phyloP scores from a whole-genome alignment of 2,888 invertebrate genomes.

The Cactoblastis cactorum region DNA sequence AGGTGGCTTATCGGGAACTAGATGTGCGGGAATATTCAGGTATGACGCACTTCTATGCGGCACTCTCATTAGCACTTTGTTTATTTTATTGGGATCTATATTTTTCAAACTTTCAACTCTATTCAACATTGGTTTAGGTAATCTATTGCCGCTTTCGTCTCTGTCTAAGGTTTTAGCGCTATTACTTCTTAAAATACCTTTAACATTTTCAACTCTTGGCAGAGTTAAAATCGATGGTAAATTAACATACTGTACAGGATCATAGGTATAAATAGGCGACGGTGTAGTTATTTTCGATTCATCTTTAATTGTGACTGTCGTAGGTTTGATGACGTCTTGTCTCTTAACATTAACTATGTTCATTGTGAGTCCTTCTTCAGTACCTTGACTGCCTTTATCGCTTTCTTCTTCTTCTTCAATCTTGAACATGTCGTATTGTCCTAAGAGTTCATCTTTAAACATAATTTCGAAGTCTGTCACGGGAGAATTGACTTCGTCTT shows the following conservation, averaged over 20 bases:
- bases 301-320: constrained; percentile 66
- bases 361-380: constrained; percentile 68
- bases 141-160: constrained; percentile 50
- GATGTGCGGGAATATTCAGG: constrained; percentile 66
- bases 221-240: constrained; percentile 56
- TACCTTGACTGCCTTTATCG: constrained; percentile 54
- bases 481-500: constrained; percentile 71
- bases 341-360: constrained; percentile 55
- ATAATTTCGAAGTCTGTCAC: constrained; percentile 76
- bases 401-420: constrained; percentile 73
- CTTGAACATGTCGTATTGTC: constrained; percentile 66
- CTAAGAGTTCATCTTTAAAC: constrained; percentile 72
- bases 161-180: constrained; percentile 60
- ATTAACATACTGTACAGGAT: constrained; percentile 52
- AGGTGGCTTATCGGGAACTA: constrained; percentile 62
- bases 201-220: constrained; percentile 66
- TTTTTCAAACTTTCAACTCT: constrained; percentile 70
- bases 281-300: constrained; percentile 68
- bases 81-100: constrained; percentile 63
- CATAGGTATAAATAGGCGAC: constrained; percentile 60
- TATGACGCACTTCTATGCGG: constrained; percentile 74
- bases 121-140: constrained; percentile 46
- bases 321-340: constrained; percentile 67
- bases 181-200: constrained; percentile 65
- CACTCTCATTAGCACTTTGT: constrained; percentile 61